Evolutionary conservation across 2,113 vertebrate genomes (phyloP).

Genomic region (Cepphus grylle): DNA sequence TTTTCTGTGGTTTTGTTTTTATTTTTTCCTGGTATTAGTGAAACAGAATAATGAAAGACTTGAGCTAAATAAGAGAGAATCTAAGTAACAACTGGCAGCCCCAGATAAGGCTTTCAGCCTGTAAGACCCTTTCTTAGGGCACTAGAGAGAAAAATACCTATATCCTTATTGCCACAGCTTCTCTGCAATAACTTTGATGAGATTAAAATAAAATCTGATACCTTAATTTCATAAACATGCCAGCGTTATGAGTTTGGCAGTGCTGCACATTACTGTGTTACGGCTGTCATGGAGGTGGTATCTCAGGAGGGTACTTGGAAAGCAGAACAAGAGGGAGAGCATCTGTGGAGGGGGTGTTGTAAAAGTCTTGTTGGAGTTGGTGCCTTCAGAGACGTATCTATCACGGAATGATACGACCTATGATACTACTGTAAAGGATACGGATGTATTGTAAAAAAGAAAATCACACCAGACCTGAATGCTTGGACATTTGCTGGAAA

Average conservation of each 20-base stretch:
- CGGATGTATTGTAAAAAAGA: background rate
- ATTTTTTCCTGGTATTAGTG: background rate
- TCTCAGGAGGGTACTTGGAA: background rate
- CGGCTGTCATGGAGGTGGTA: background rate
- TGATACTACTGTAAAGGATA: background rate
- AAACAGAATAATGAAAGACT: background rate
- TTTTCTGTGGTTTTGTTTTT: background rate
- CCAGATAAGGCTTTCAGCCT: background rate
- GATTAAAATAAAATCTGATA: background rate
- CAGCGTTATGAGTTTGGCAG: background rate
- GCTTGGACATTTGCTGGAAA: background rate
- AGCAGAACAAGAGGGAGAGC: background rate
- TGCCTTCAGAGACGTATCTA: background rate
- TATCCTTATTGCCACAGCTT: background rate
- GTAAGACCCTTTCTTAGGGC: background rate
- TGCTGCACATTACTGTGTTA: background rate
- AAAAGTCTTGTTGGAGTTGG: background rate
- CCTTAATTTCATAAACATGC: background rate
- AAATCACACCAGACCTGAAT: background rate
- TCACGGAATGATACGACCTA: background rate
- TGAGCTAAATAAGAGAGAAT: background rate
- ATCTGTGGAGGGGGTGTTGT: background rate
- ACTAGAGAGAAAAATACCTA: background rate
- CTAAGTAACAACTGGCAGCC: background rate
- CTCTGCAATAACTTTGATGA: background rate